Evolutionary conservation across 2,113 vertebrate genomes (phyloP), one percentile per base, ranked within the genome.

Genomic region (Corythaeola cristata): DNA sequence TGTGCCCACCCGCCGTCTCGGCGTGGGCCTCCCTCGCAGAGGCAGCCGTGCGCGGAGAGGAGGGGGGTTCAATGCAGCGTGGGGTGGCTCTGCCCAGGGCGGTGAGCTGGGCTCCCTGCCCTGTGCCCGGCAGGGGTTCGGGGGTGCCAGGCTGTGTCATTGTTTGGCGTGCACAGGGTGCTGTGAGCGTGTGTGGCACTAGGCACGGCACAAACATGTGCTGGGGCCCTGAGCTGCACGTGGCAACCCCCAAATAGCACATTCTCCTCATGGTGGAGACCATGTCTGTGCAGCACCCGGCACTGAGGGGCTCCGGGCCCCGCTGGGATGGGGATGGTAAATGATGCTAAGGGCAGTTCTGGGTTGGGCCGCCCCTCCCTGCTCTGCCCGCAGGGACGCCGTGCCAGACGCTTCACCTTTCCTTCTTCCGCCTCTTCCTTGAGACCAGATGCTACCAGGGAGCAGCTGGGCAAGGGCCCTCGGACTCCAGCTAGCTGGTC

Each of bases 391-490:
- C 95, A 95, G 92, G 96, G 91, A 90, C 1, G 11, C 55, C 0
- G 2, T 58, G 60, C 74, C 76, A 75, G 49, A 88, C 30, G 14
- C 81, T 62, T 91, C 53, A 64, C 69, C 26, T 91, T 85, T 80
- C 33, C 58, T 79, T 71, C 78, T 76, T 94, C 79, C 84, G 74
- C 89, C 60, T 94, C 82, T 88, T 96, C 80, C 88, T 94, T 89
- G 88, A 82, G 69, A 92, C 71, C 75, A 91, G 94, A 32, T 79
- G 90, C 95, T 87, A 79, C 67, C 74, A 45, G 62, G 56, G 64
- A 89, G 96, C 86, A 47, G 71, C 88, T 81, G 92, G 94, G 83
- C 84, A 80, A 79, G 73, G 71, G 85, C 93, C 80, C 77, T 85
- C 1, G 0, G 76, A 28, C 76, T 94, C 86, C 87, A 88, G 62